Conservation (phyloP, 53 echinoderm and acorn worm genomes). For the Temnopleurus reevesii region DNA sequence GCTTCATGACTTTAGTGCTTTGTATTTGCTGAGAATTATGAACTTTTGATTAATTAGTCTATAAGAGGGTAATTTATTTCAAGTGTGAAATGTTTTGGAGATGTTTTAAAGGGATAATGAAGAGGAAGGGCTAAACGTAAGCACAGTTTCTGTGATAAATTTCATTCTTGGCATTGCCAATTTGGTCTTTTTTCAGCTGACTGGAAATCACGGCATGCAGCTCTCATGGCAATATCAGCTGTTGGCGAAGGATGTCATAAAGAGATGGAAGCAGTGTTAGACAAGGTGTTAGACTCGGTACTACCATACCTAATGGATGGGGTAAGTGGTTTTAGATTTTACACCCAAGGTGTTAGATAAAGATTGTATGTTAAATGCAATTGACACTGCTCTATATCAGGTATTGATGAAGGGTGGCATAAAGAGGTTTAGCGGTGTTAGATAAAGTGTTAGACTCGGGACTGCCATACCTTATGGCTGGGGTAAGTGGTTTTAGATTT, state of each 20-base stretch:
- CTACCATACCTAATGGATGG: constrained; percentile 83
- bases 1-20: no score
- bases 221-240: constrained; percentile 98
- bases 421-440: constrained; percentile 89
- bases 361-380: no score
- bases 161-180: no score
- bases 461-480: constrained; percentile 79
- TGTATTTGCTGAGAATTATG: no score
- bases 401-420: constrained; percentile 96
- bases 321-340: constrained; percentile 60
- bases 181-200: constrained; percentile 54
- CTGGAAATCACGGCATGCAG: constrained; percentile 93
- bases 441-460: constrained; percentile 83
- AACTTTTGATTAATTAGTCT: no score
- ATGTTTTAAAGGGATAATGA: no score
- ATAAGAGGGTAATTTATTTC: no score
- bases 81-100: no score
- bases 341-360: background rate
- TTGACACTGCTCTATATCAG: no score
- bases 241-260: constrained; percentile 98
- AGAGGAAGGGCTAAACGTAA: no score
- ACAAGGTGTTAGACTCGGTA: constrained; percentile 83
- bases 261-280: constrained; percentile 91
- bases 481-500: constrained; percentile 60
- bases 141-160: no score